Base-by-base conservation (phyloP, 2,888 invertebrate species). In the Nomada ferruginata region DNA sequence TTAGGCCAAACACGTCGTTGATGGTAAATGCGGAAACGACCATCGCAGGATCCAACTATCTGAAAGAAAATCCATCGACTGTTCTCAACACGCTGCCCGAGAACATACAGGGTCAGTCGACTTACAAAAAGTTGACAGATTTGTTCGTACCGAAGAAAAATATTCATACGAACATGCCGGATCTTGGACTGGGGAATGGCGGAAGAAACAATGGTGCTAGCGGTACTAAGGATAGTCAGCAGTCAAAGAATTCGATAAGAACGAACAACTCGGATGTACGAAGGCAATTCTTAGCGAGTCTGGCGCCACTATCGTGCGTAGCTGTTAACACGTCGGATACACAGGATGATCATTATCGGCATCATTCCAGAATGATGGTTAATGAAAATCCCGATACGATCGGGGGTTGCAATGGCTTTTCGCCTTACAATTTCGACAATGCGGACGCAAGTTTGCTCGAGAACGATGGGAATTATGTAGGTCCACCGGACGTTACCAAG, bases 261-360 rank as follows among this genome's bases (percentile, higher is more conserved):
- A 88, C 94, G 50, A 94, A 92, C 18, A 65, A 70, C 72, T 92
- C 94, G 1, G 97, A 97, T 89, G 95, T 96, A 0, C 95, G 97
- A 60, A 95, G 97, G 76, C 97, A 97, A 93, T 97, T 97, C 92
- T 94, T 97, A 36, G 96, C 97, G 0, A 97, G 97, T 0, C 92
- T 97, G 76, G 97, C 97, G 0, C 97, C 97, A 0, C 94, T 97
- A 59, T 97, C 97, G 2, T 97, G 97, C 90, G 97, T 97, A 13
- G 95, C 96, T 0, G 94, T 94, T 55, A 93, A 94, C 0, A 95
- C 94, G 76, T 94, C 95, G 3, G 95, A 96, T 0, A 94, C 94
- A 73, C 94, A 94, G 69, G 96, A 96, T 69, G 96, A 96, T 71
- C 96, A 96, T 79, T 96, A 96, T 82, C 94, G 95, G 11, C 94